Base-by-base conservation (phyloP, 2,888 invertebrate species). In the Silvanus unidentatus region DNA sequence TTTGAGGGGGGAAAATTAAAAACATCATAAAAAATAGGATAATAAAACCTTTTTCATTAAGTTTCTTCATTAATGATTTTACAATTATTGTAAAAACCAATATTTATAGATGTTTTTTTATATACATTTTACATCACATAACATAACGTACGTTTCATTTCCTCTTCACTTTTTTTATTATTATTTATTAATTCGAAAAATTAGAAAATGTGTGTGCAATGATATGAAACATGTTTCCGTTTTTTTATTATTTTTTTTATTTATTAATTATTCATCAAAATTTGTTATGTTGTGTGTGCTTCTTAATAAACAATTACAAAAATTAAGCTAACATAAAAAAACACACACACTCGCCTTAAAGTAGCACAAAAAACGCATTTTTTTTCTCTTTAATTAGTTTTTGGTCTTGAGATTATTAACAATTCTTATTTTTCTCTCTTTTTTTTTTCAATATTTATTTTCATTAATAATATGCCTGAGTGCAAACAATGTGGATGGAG, bases 401-500 rank as follows among this genome's bases (percentile, higher is more conserved):
- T 22, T 22, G 22, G 22, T 22, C 22, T 22, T 22, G 22, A 22
- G 8, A 5, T 22, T 22, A 22, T 5, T 8, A 22, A 22, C 3
- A n/a, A n/a, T n/a, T n/a, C n/a, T n/a, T n/a, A n/a, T n/a, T n/a
- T n/a, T 22, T 22, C 3, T 22, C 4, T 22, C 4, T 47, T 55
- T 52, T 56, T 56, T 22, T 22, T 22, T 22, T 22, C 8, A 22
- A 22, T 22, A 22, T 5, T 22, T 22, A n/a, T 34, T 38, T 41
- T 28, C 45, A 47, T 44, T 35, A 35, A 35, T 35, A 9, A 35
- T 35, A 54, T 62, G 67, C 70, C 75, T 74, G 82, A 84, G 85
- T 86, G 85, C 86, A 86, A 86, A 86, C 86, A 86, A 86, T 86
- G 86, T 85, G 86, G 82, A 78, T 85, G 84, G 84, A 84, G 83